Evolutionary conservation across 2,113 vertebrate species (phyloP).

Genomic region (Lycaon pictus): DNA sequence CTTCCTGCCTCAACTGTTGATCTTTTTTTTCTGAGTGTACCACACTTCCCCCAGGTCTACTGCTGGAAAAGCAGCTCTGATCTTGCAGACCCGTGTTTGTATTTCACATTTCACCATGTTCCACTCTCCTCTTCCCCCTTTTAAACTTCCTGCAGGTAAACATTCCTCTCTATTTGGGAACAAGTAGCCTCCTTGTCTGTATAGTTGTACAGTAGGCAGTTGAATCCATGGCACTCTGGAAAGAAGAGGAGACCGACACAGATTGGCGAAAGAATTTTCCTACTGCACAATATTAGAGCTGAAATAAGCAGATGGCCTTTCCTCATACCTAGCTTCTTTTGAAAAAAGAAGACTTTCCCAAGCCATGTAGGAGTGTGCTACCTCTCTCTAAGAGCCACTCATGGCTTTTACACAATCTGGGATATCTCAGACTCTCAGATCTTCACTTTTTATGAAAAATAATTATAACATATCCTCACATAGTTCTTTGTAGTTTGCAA

Average conservation of each 20-base stretch:
- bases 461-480: not conserved
- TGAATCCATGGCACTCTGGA: not conserved
- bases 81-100: not conserved
- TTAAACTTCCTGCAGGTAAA: not conserved
- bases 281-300: fast-evolving
- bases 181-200: not conserved
- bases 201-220: not conserved
- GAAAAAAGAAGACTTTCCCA: not conserved
- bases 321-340: not conserved
- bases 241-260: not conserved
- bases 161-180: not conserved
- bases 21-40: not conserved
- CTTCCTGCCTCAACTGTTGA: no score
- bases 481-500: not conserved
- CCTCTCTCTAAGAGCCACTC: not conserved
- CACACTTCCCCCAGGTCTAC: not conserved
- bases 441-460: not conserved
- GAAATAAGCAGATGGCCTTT: not conserved
- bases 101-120: not conserved
- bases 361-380: no score
- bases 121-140: not conserved
- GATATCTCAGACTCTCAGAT: not conserved
- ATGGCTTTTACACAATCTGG: not conserved
- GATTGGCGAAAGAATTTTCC: not conserved
- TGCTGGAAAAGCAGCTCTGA: not conserved